Conservation (phyloP, 2,888 invertebrate genomes). For the Cyrtodaria siliqua region DNA sequence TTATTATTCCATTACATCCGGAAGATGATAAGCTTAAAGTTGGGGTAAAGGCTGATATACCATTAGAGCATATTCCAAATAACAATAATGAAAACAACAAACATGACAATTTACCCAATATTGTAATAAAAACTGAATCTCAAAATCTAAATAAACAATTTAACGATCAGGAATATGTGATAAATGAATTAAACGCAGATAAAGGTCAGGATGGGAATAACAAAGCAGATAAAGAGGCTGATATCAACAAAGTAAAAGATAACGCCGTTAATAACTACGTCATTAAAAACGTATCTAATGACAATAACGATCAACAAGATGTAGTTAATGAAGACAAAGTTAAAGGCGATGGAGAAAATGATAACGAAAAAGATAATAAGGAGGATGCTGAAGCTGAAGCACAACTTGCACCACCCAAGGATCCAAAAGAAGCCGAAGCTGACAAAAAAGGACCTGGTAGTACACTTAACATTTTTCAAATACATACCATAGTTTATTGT, state of each 20-base stretch:
- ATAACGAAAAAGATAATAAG: neutral
- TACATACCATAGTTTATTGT: too few relatives aligned
- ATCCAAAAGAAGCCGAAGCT: slow-evolving; percentile 6
- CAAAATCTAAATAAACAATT: too few relatives aligned
- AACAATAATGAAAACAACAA: neutral
- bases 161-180: neutral
- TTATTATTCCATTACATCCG: too few relatives aligned
- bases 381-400: slow-evolving; percentile 13
- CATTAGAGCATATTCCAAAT: too few relatives aligned
- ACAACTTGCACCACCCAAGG: slow-evolving; percentile 42
- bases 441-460: slow-evolving; percentile 44
- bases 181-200: neutral
- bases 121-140: too few relatives aligned
- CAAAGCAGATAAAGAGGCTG: neutral
- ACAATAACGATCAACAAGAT: slow-evolving; percentile 1
- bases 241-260: neutral
- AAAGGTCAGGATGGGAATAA: neutral
- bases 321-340: neutral
- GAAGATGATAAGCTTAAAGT: too few relatives aligned
- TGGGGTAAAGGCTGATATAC: too few relatives aligned
- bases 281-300: neutral
- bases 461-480: too few relatives aligned
- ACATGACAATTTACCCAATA: neutral
- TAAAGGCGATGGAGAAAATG: neutral
- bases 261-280: neutral